Evolutionary conservation across 1,140 invertebrate genomes (phyloP).

Genomic region (Hesperophylax magnus): DNA sequence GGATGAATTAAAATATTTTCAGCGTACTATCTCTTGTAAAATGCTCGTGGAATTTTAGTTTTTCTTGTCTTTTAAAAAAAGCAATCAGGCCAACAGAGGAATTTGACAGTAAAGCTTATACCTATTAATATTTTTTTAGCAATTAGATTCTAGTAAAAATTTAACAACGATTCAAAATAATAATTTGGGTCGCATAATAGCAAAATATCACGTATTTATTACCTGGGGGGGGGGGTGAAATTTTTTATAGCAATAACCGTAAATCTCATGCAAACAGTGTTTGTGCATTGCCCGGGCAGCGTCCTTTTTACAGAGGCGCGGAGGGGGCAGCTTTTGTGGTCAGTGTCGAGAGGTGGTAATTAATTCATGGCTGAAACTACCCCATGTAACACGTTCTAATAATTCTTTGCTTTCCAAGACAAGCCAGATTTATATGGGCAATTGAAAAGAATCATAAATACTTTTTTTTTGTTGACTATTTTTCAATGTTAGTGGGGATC

Average conservation of each 20-base stretch:
- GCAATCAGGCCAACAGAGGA: no score
- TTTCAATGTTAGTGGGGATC: no score
- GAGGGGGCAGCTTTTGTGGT: conserved; percentile 17
- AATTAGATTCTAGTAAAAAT: no score
- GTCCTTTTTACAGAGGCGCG: neutral
- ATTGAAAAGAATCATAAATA: neutral
- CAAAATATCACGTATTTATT: conserved; percentile 18
- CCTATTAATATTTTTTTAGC: no score
- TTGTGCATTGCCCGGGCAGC: neutral
- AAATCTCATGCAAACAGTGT: conserved; percentile 13
- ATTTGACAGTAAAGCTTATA: no score
- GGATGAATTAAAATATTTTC: no score
- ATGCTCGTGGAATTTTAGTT: no score
- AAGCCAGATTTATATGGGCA: conserved; percentile 2
- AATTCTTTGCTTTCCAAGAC: conserved; percentile 25
- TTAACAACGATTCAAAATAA: no score
- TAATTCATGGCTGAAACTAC: conserved; percentile 13
- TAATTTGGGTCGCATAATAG: no score
- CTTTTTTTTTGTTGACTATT: neutral
- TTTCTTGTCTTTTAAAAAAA: no score
- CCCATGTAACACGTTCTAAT: conserved; percentile 11
- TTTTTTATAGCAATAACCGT: conserved; percentile 23
- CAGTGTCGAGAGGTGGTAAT: conserved; percentile 18
- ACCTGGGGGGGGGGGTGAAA: neutral
- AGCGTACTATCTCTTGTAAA: no score